Evolutionary conservation across 2,888 invertebrate genomes (phyloP).

Genomic region (Congeria kusceri): DNA sequence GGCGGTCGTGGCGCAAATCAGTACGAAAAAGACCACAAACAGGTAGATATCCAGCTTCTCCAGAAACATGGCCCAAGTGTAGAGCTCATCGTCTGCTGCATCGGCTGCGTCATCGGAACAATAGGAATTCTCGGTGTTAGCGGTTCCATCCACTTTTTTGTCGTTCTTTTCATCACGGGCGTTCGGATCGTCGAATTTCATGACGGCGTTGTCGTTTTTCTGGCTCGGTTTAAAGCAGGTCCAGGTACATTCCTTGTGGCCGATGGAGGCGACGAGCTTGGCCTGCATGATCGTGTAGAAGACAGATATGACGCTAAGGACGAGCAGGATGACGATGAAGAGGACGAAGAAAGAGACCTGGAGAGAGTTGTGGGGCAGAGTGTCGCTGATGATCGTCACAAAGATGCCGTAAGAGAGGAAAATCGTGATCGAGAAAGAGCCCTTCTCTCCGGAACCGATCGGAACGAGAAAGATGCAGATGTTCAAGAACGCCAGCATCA

Average conservation of each 20-base stretch:
- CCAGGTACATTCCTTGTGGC: constrained; percentile 43
- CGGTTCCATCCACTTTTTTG: background rate
- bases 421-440: constrained; percentile 60
- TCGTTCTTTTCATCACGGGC: background rate
- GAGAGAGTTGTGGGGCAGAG: constrained; percentile 59
- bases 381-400: constrained; percentile 54
- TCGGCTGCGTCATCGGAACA: constrained; percentile 1
- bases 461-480: constrained; percentile 59
- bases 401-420: constrained; percentile 63
- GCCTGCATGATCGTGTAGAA: constrained; percentile 61
- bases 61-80: constrained; percentile 49
- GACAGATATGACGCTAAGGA: constrained; percentile 56
- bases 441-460: constrained; percentile 62
- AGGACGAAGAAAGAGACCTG: constrained; percentile 56
- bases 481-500: constrained; percentile 56
- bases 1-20: constrained; percentile 34
- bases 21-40: constrained; percentile 41
- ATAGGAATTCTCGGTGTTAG: background rate
- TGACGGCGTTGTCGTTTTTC: constrained; percentile 1
- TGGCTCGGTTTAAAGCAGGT: constrained; percentile 3
- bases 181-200: background rate
- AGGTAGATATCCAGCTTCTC: constrained; percentile 46
- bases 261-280: constrained; percentile 48
- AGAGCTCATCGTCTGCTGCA: constrained; percentile 13
- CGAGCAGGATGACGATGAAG: constrained; percentile 53